Percentiles rank a stretch among this genome's conserved stretches.
phyloP scores from a whole-genome alignment of 35 echinoderm and acorn worm species.

The Amphiura filiformis region DNA sequence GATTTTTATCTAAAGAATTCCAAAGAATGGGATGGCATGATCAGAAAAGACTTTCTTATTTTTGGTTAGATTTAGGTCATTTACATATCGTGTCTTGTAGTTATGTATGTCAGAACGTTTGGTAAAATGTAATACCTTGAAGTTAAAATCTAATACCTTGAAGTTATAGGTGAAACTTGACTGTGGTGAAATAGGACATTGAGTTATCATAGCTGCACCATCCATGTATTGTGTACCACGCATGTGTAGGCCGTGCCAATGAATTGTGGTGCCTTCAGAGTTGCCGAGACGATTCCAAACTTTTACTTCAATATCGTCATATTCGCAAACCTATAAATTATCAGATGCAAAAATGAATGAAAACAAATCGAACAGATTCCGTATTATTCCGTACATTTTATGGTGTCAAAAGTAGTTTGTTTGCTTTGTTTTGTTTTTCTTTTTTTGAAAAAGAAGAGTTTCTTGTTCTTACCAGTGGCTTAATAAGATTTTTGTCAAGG shows the following conservation, averaged over 20 bases:
- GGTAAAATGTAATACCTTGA: background rate
- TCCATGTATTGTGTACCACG: conserved; percentile 64
- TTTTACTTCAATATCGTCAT: conserved; percentile 65
- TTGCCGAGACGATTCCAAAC: conserved; percentile 70
- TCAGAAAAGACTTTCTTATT: too few species aligned
- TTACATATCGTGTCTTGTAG: too few species aligned
- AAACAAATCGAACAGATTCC: too few species aligned
- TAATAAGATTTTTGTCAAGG: too few species aligned
- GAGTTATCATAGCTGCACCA: conserved; percentile 68
- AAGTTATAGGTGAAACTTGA: conserved; percentile 75
- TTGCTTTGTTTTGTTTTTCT: too few species aligned
- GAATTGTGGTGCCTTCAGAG: conserved; percentile 64
- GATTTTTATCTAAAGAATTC: background rate
- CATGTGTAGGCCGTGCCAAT: conserved; percentile 86
- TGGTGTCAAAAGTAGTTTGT: too few species aligned
- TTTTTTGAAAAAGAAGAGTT: too few species aligned
- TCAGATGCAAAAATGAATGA: background rate
- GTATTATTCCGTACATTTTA: too few species aligned
- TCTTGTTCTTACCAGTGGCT: too few species aligned
- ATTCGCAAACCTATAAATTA: conserved; percentile 81
- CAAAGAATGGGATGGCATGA: conserved; percentile 51
- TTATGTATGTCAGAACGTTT: too few species aligned
- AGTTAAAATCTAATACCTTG: conserved; percentile 2
- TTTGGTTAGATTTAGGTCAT: too few species aligned
- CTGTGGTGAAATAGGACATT: conserved; percentile 65